Evolutionary conservation across 2,113 vertebrate species (phyloP).

Genomic region (Mesembrinibis cayennensis): DNA sequence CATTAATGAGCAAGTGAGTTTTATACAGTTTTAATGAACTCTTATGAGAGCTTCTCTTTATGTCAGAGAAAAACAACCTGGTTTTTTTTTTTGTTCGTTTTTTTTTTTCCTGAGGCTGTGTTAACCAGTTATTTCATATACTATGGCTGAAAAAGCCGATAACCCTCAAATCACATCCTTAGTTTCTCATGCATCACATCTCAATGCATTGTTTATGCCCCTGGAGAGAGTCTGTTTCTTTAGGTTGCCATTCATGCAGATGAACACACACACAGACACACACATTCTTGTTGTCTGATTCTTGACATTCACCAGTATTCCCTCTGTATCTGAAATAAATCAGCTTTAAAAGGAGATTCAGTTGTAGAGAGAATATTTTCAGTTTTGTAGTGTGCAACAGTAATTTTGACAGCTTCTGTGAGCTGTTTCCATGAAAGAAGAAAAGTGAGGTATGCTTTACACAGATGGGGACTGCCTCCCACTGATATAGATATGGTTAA

Average conservation of each 20-base stretch:
- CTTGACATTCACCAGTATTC: not conserved
- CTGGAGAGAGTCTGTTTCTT: not conserved
- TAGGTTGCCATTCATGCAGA: not conserved
- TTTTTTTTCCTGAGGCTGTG: accelerated
- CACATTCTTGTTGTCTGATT: not conserved
- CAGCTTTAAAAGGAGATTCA: not conserved
- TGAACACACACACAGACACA: not conserved
- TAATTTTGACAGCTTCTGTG: not conserved
- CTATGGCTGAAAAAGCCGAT: not conserved
- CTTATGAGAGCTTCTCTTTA: not conserved
- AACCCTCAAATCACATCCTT: not conserved
- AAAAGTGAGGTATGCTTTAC: not conserved
- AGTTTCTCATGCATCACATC: not conserved
- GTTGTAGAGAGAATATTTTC: not conserved
- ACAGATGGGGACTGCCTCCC: not conserved
- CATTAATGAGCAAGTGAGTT: not conserved
- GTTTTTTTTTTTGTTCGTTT: too few relatives aligned
- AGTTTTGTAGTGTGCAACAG: not conserved
- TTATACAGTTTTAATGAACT: not conserved
- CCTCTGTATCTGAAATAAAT: not conserved
- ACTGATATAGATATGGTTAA: not conserved
- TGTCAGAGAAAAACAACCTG: not conserved
- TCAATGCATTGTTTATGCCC: not conserved
- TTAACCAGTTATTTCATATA: not conserved
- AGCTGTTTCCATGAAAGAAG: not conserved